Evolutionary conservation across 2,888 invertebrate genomes (phyloP), one percentile per base, ranked within the genome.

Genomic region (Drosophila diplacantha): DNA sequence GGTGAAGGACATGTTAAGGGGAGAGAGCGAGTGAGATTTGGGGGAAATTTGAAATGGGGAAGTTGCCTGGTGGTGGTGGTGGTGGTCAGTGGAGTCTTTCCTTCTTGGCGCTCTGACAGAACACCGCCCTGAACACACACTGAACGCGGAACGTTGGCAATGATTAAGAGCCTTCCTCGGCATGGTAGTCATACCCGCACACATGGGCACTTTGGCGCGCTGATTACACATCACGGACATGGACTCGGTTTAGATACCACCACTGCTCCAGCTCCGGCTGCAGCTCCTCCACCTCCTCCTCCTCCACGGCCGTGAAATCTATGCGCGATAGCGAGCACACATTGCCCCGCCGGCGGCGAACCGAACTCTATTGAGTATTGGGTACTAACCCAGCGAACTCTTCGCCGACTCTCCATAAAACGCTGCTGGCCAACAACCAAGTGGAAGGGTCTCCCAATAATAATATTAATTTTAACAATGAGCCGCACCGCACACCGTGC

Each of bases 111-210:
- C 66, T 64, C 66, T 64, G 58, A 61, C 66, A 72, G 56, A 55
- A 65, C 44, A 46, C 66, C 70, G 74, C 69, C 83, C 72, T 55
- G 60, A 75, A 76, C 76, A 75, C 56, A 81, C 80, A 75, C 46
- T 71, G 62, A 58, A 55, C 44, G 44, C 51, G 47, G 51, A 73
- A 73, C 57, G 49, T 46, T 31, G 44, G 52, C 50, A 54, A 64
- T 72, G 78, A 83, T 78, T 82, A 72, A 67, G 74, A 76, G 68
- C 70, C 68, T 63, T 53, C 52, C 62, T 57, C 44, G 52, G 51
- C 14, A 3, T 32, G 11, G 24, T 47, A 51, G 49, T 53, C 49
- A 75, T 37, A 51, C 44, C 31, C 29, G 51, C 38, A 52, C 54
- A 47, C 52, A 31, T 34, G 16, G 22, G 26, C 43, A 52, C 8